Base-by-base conservation (phyloP, 1,140 invertebrate genomes). In the Ladona fulva region DNA sequence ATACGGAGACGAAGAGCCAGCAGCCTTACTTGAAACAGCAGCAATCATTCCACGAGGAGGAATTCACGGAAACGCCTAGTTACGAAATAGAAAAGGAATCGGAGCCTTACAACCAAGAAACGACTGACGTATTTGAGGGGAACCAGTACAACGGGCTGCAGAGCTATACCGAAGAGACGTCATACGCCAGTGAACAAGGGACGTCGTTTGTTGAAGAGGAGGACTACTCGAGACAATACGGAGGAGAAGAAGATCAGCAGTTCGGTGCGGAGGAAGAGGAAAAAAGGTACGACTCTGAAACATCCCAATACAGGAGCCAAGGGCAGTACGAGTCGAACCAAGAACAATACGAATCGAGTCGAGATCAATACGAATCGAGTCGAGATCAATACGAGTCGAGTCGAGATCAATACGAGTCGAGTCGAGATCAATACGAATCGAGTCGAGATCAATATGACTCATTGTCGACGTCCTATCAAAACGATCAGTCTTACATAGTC, bases 401-500 rank as follows among this genome's bases (percentile, higher is more conserved):
- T n/a, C n/a, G n/a, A n/a, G n/a, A n/a, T n/a, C n/a, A n/a, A n/a
- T n/a, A n/a, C n/a, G n/a, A n/a, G n/a, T n/a, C n/a, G n/a, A n/a
- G n/a, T n/a, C n/a, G n/a, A n/a, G n/a, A n/a, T n/a, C n/a, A n/a
- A n/a, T n/a, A n/a, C n/a, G n/a, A n/a, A n/a, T n/a, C n/a, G n/a
- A n/a, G n/a, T n/a, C n/a, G n/a, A 76, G 74, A 1, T 16, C 78
- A 77, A 80, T 82, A 76, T 76, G 42, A 79, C 79, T 22, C 80
- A 74, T 78, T 82, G 24, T 80, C 82, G 42, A 78, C 82, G 78
- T 78, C 79, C 3, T 52, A 84, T 84, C 80, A 83, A 83, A 77
- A 82, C 84, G 74, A 83, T 83, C 78, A 81, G 79, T 84, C 82
- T 77, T 82, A 83, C 74, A 79, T 78, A 75, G 81, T 83, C n/a